Evolutionary conservation across 2,888 invertebrate genomes (phyloP), one percentile per base, ranked within the genome.

Genomic region (Cheilosia variabilis): DNA sequence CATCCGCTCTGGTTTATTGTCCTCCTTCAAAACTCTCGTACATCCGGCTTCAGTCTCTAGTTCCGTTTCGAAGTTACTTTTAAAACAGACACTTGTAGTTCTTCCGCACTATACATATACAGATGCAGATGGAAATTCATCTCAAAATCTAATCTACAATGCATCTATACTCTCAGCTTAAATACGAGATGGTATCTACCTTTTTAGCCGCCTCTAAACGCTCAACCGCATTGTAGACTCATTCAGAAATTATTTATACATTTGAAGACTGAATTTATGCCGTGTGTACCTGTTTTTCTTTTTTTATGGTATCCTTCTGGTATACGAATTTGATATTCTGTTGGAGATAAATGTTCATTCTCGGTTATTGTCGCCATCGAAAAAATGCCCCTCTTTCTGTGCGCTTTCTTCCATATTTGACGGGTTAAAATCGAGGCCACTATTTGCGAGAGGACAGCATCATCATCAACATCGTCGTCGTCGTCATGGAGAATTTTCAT

Each of bases 381-480:
- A 57, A 50, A 41, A 58, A 4, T 13, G 5, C 7, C 13, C 55
- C 6, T 13, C 17, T 47, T 63, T 19, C 60, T 34, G 31, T 31
- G 55, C 19, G 19, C 37, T 69, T 62, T 72, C 47, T 52, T 34
- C 24, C 43, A 41, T 58, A 55, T 73, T 63, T 75, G 63, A 69
- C 60, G 57, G 63, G 75, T 58, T 63, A 19, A 75, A 81, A 81
- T 81, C 63, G 75, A 69, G 81, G 75, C 75, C 68, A 81, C 57
- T 80, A 53, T 71, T 41, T 80, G 81, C 75, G n/a, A 63, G 50
- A 69, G 31, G 62, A 63, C 41, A 58, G 52, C 47, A 57, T 65
- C 43, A 69, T 75, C 52, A 53, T 34, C 34, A 45, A 2, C 45
- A 13, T 37, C 19, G 7, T 17, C 45, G 45, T 52, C 31, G 31